phyloP scores from a whole-genome alignment of 2,797 vertebrate species.

The Cyclopterus lumpus region DNA sequence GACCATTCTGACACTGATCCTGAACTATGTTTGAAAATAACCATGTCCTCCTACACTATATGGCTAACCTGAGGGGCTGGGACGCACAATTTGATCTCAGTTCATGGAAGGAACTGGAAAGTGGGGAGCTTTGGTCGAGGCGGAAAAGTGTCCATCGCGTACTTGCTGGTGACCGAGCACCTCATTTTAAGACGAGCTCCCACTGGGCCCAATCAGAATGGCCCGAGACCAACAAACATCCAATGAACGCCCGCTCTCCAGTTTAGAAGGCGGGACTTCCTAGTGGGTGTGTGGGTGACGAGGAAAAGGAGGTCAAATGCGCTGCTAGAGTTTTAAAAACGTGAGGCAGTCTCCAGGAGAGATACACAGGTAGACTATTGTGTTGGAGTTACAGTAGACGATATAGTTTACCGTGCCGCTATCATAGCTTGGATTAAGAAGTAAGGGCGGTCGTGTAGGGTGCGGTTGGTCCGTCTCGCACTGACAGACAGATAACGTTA shows the following conservation, averaged over 20 bases:
- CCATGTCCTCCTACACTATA: too few species aligned
- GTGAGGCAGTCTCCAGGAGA: constrained; percentile 8
- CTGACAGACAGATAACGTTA: constrained; percentile 15
- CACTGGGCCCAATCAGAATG: constrained; percentile 43
- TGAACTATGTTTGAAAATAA: not conserved
- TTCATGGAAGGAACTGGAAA: not conserved
- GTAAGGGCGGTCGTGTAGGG: not conserved
- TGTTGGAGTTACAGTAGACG: not conserved
- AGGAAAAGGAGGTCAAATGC: constrained; percentile 76
- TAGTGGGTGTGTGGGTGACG: constrained; percentile 53
- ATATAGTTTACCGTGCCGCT: not conserved
- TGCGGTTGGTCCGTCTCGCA: not conserved
- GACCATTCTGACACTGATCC: constrained; percentile 14
- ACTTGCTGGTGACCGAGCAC: constrained; percentile 38
- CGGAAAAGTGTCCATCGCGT: not conserved
- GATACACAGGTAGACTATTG: not conserved
- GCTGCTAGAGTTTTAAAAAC: constrained; percentile 39
- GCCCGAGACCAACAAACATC: fast-evolving
- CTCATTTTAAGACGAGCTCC: constrained; percentile 16
- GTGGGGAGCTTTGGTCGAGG: not conserved
- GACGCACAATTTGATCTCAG: constrained; percentile 16
- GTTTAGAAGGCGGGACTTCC: constrained; percentile 40
- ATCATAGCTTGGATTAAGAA: not conserved
- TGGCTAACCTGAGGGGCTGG: not conserved
- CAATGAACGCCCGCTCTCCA: constrained; percentile 33